phyloP scores from a whole-genome alignment of 1,140 invertebrate species.

The Diabrotica virgifera region DNA sequence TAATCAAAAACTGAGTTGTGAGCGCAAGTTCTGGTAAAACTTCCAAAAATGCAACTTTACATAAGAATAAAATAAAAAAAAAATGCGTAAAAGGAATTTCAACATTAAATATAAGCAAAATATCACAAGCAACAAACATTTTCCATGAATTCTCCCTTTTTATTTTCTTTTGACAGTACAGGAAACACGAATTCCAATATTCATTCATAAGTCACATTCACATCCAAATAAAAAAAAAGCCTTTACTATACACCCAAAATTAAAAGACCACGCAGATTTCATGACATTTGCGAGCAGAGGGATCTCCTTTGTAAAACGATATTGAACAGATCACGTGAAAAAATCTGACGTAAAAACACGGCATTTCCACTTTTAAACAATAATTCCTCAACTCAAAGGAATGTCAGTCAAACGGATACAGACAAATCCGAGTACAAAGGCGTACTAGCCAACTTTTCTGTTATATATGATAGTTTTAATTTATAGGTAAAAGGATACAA shows the following conservation, averaged over 20 bases:
- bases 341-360: neutral
- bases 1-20: too few species aligned
- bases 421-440: neutral
- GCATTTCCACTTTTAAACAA: neutral
- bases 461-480: neutral
- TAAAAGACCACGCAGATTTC: neutral
- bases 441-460: neutral
- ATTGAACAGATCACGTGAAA: constrained; percentile 2
- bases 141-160: too few species aligned
- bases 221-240: neutral
- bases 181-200: too few species aligned
- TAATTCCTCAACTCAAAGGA: neutral
- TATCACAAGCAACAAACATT: too few species aligned
- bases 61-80: too few species aligned
- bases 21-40: too few species aligned
- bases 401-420: neutral
- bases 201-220: too few species aligned
- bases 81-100: too few species aligned
- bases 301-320: neutral
- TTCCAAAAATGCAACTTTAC: too few species aligned
- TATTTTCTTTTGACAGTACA: too few species aligned
- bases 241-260: neutral
- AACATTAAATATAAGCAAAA: too few species aligned
- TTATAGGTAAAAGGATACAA: neutral
- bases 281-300: neutral